Evolutionary conservation across 2,888 invertebrate genomes (phyloP).

Genomic region (Synergus japonicus): DNA sequence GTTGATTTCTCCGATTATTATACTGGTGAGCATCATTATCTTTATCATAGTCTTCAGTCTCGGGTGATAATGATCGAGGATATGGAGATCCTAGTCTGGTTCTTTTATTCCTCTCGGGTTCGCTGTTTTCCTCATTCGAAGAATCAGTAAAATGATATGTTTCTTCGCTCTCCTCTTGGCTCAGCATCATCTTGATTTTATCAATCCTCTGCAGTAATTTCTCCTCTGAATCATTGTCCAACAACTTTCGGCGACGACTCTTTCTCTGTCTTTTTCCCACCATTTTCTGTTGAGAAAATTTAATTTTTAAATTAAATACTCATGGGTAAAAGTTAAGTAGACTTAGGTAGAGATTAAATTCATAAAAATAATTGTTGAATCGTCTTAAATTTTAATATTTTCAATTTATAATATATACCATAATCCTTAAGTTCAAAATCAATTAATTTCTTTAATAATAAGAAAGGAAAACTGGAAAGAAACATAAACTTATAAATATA

Average conservation of each 20-base stretch:
- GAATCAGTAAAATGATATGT: neutral
- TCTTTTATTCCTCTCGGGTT: neutral
- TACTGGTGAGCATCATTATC: neutral
- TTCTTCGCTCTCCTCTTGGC: neutral
- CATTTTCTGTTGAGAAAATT: slow-evolving; percentile 32
- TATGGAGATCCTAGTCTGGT: neutral
- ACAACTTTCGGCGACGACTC: neutral
- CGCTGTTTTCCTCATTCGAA: slow-evolving; percentile 5
- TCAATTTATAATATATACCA: too few relatives aligned
- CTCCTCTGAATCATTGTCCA: slow-evolving; percentile 11
- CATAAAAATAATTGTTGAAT: too few relatives aligned
- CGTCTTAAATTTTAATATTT: too few relatives aligned
- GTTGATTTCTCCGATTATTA: neutral
- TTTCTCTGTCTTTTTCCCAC: neutral
- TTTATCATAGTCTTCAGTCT: neutral
- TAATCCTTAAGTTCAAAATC: too few relatives aligned
- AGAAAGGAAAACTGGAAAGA: neutral
- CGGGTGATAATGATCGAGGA: neutral
- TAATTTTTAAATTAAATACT: neutral
- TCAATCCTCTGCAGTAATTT: slow-evolving; percentile 9
- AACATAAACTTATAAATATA: too few relatives aligned
- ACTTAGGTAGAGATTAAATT: too few relatives aligned
- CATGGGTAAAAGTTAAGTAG: neutral
- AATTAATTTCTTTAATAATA: too few relatives aligned
- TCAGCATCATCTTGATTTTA: neutral